phyloP scores from a whole-genome alignment of 2,797 vertebrate species.

The Sebastes oblongus region DNA sequence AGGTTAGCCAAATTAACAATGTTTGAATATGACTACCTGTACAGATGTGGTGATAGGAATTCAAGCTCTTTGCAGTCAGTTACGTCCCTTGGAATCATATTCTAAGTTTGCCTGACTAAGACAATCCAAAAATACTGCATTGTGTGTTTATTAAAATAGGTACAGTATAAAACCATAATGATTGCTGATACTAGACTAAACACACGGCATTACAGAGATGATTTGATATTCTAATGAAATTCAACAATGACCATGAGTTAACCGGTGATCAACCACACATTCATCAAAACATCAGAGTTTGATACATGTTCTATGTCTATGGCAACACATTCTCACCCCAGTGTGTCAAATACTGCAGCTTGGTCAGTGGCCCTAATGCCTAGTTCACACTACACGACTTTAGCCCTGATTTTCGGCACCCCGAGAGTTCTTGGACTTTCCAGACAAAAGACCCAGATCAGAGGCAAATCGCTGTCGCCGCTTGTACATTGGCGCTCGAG shows the following conservation, averaged over 20 bases:
- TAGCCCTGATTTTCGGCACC: no score
- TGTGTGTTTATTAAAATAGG: background rate
- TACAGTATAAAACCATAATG: background rate
- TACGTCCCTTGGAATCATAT: background rate
- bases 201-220: background rate
- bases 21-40: constrained; percentile 9
- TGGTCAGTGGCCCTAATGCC: background rate
- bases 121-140: background rate
- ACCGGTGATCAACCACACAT: background rate
- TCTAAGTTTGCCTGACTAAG: background rate
- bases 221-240: background rate
- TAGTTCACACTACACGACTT: no score
- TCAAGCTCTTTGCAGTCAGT: background rate
- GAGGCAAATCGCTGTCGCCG: no score
- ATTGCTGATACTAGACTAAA: background rate
- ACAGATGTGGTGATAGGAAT: background rate
- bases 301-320: background rate
- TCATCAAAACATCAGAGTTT: background rate
- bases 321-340: background rate
- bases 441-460: no score
- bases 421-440: no score
- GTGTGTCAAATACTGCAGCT: background rate
- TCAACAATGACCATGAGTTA: background rate
- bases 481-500: no score
- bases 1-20: constrained; percentile 32